Evolutionary conservation across 1,140 invertebrate genomes (phyloP), one percentile per base, ranked within the genome.

Genomic region (Pygmarrhopalites habei): DNA sequence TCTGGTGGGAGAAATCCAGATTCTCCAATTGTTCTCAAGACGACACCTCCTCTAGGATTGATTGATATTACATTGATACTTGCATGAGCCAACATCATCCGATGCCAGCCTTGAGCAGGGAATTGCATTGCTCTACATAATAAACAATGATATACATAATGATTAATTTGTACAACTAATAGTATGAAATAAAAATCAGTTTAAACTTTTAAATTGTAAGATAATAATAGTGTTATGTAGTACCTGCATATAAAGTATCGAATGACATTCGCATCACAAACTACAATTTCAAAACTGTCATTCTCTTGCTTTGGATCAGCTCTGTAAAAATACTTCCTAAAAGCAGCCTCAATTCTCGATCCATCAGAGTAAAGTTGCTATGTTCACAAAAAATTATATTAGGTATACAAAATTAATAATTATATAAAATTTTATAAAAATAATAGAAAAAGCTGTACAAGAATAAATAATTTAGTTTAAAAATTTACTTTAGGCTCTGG

Each of bases 211-310:
- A 5, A 35, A 35, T 35, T 7, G 15, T 35, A 35, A n/a, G n/a
- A 19, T 47, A 47, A 47, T n/a, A 47, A 25, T 47, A 47, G 5
- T 25, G 23, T 5, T n/a, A 7, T 19, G 19, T 47, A 25, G 23
- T 19, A 92, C 90, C 90, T 84, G 80, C 95, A 98, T n/a, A 97
- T 86, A 78, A 98, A 96, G 78, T 95, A 99, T 62, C 95, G 79
- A 71, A 99, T 99, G 14, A 99, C 95, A 79, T 99, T 99, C 15
- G 90, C 94, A 79, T 99, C 96, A 68, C 95, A 98, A 10, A 99
- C 92, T 47, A 98, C 78, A 30, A 99, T 75, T 52, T 96, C 95
- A 75, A 90, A 95, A 10, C 83, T 84, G 74, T 98, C 92, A 60
- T 86, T 77, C 49, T 84, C 80, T 77, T 99, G 92, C 4, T 79